These are phyloP conservation scores for Trissoscelio sp. DNA, from an alignment of 2,888 invertebrate species.

Conservation along the genomic window DNA sequence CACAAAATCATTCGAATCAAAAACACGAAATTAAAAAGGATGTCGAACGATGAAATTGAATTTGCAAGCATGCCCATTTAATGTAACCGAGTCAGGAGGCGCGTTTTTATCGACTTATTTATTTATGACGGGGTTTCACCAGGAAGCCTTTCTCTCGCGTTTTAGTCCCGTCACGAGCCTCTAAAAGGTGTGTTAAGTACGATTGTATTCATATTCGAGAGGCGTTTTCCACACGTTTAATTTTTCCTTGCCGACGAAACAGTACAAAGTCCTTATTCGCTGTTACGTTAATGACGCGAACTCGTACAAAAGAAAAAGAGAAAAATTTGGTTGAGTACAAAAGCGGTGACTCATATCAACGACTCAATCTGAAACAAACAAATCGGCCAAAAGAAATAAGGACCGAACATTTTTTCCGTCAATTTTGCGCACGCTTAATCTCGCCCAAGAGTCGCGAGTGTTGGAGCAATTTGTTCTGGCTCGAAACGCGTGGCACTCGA, in stretches of 20 bases:
- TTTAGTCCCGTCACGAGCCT: conserved; percentile 53
- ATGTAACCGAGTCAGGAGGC: conserved; percentile 26
- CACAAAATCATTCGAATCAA: no score
- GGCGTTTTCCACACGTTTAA: conserved; percentile 51
- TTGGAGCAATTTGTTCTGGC: conserved; percentile 67
- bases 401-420: conserved; percentile 41
- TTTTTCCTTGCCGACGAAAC: conserved; percentile 43
- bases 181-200: conserved; percentile 53
- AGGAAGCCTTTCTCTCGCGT: conserved; percentile 56
- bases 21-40: not conserved
- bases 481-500: conserved; percentile 63
- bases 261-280: conserved; percentile 25
- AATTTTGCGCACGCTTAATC: conserved; percentile 57
- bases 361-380: not conserved
- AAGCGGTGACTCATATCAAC: conserved; percentile 3
- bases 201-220: conserved; percentile 56
- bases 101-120: conserved; percentile 48
- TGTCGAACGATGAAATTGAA: conserved; percentile 11
- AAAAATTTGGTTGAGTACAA: no score
- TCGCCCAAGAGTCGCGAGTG: conserved; percentile 43
- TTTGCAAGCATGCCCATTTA: conserved; percentile 46
- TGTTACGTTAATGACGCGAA: conserved; percentile 11
- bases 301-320: not conserved
- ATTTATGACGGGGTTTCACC: conserved; percentile 53
- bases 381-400: not conserved